Conservation (phyloP, 1,140 invertebrate genomes). For the Psix sp. region DNA sequence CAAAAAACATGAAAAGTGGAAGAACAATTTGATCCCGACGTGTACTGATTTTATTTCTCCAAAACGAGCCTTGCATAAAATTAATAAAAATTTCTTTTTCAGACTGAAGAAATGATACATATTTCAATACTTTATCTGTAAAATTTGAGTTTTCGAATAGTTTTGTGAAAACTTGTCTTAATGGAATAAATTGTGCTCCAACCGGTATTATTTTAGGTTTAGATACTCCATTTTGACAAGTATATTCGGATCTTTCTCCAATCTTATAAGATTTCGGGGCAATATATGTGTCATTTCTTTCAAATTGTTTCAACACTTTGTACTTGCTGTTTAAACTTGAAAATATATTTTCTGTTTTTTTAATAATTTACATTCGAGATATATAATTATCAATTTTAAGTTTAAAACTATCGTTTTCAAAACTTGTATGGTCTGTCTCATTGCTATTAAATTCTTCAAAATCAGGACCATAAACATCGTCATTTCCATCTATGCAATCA, state of each 20-base stretch:
- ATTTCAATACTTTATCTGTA: neutral
- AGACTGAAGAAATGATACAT: neutral
- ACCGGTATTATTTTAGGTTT: neutral
- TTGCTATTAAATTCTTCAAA: too few species aligned
- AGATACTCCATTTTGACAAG: neutral
- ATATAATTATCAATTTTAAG: too few species aligned
- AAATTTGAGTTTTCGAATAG: neutral
- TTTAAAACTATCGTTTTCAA: too few species aligned
- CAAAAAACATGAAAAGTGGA: conserved; percentile 29
- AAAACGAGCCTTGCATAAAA: conserved; percentile 12
- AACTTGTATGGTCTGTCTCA: too few species aligned
- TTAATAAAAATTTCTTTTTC: neutral
- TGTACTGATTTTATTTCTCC: conserved; percentile 36
- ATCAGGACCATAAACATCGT: too few species aligned
- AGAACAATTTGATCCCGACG: conserved; percentile 48
- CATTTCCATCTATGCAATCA: too few species aligned
- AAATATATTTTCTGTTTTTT: too few species aligned
- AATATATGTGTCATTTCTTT: neutral
- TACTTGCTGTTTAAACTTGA: too few species aligned
- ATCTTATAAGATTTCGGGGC: neutral
- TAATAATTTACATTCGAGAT: too few species aligned
- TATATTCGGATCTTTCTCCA: neutral
- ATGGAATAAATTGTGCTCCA: neutral
- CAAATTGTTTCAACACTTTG: too few species aligned
- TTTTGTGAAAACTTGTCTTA: neutral